A percentile compares a stretch with the other conserved stretches of the same genome.
These are phyloP conservation scores for Mylabris phalerata DNA, from an alignment of 1,140 invertebrate genomes.

Conservation along the genomic window DNA sequence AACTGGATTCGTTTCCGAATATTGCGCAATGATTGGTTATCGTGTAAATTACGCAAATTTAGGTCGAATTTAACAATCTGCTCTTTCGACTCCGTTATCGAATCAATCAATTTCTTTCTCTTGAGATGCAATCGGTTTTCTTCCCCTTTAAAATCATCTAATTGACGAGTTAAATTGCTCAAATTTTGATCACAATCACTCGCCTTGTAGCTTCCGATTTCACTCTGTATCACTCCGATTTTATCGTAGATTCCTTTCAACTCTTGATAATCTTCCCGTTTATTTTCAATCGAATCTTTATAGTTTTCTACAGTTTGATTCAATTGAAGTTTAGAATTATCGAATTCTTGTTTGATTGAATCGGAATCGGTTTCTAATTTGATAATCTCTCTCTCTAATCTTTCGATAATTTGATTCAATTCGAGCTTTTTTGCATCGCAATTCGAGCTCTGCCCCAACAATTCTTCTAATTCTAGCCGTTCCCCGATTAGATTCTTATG, in stretches of 20 bases:
- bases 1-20: constrained; percentile 37
- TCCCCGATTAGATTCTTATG: constrained; percentile 24
- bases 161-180: constrained; percentile 9
- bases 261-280: constrained; percentile 29
- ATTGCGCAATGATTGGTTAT: constrained; percentile 30
- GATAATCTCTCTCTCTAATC: neutral
- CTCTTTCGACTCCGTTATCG: constrained; percentile 26
- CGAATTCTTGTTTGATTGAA: constrained; percentile 11
- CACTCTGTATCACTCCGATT: constrained; percentile 26
- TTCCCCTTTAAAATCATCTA: constrained; percentile 15
- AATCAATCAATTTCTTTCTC: constrained; percentile 19
- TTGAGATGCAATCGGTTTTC: neutral
- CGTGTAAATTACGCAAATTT: constrained; percentile 24
- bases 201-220: constrained; percentile 23
- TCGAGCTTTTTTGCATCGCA: constrained; percentile 1
- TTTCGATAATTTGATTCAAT: constrained; percentile 7
- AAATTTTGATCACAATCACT: constrained; percentile 19
- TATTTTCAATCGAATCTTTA: constrained; percentile 37
- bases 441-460: constrained; percentile 5
- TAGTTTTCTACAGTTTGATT: constrained; percentile 8
- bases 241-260: constrained; percentile 33
- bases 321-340: constrained; percentile 3
- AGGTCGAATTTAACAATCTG: constrained; percentile 25
- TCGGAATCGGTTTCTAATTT: neutral
- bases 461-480: constrained; percentile 19